phyloP scores from a whole-genome alignment of 2,797 vertebrate genomes.

The Acanthiza pusilla region DNA sequence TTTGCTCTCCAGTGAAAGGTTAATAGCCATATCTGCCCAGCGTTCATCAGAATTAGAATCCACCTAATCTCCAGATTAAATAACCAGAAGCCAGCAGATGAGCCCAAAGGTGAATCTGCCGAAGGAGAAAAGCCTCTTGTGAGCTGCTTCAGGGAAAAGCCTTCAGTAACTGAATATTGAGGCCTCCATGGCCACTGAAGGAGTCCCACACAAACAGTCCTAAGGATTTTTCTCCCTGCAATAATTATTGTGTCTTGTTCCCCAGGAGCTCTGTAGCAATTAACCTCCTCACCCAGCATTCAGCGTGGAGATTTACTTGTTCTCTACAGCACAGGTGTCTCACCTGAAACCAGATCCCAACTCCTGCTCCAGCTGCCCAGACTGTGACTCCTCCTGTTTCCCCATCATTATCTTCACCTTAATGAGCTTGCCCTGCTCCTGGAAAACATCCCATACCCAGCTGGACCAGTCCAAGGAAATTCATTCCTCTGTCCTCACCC shows the following conservation, averaged over 20 bases:
- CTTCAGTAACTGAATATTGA: neutral
- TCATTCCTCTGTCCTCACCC: neutral
- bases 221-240: neutral
- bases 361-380: neutral
- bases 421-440: neutral
- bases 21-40: neutral
- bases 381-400: neutral
- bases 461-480: neutral
- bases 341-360: neutral
- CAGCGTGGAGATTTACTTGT: neutral
- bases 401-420: neutral
- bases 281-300: neutral
- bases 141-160: constrained; percentile 7
- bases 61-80: constrained; percentile 35
- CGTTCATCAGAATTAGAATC: neutral
- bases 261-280: neutral
- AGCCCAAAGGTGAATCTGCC: constrained; percentile 52
- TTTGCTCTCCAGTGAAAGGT: constrained; percentile 40
- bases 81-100: neutral
- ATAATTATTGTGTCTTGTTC: neutral
- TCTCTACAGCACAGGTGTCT: neutral
- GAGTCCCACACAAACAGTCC: neutral
- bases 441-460: neutral
- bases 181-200: neutral
- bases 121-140: neutral